Base-by-base conservation (phyloP, 2,888 invertebrate species). In the Pandemis corylana region DNA sequence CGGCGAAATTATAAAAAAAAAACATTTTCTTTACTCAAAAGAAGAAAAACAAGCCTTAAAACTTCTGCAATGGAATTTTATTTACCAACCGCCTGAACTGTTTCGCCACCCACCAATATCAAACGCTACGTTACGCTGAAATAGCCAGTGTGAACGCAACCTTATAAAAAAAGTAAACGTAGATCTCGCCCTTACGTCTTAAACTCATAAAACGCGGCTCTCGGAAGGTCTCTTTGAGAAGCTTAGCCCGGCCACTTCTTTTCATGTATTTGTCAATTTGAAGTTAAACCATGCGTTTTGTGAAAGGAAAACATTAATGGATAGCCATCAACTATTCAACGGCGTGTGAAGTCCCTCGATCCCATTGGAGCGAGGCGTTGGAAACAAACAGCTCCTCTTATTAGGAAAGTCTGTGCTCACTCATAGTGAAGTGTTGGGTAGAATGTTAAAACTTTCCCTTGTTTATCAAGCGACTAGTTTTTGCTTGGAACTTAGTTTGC, bases 291-390 rank as follows among this genome's bases (percentile, higher is more conserved):
- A 62, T n/a, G 62, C 28, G 28, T 59, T 59, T 59, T 12, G 7
- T 59, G 59, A 28, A 59, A 28, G 59, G 59, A 28, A 59, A 59
- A 59, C 20, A 28, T 56, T 56, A 56, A 56, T 56, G 56, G 56
- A n/a, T 53, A n/a, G 56, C 15, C 56, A 20, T 59, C 12, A 59
- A 59, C 2, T 28, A 59, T 59, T 59, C 59, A 59, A 10, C 28
- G 12, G 12, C 5, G 59, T 28, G 59, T 28, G 59, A 28, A 59
- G 59, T 59, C 59, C 10, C 59, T 20, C 1, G 12, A 59, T 28
- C 59, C 59, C 59, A 5, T 3, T 28, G 28, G 59, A 28, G 12
- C 12, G 28, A 12, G 59, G 59, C 59, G 28, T 56, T 7, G 28
- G 59, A 7, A 59, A 5, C 3, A 28, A 15, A 12, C 53, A 53